A percentile compares a stretch with the other conserved stretches of the same genome.
phyloP scores from a whole-genome alignment of 2,113 vertebrate genomes.

The Sterna hirundo region DNA sequence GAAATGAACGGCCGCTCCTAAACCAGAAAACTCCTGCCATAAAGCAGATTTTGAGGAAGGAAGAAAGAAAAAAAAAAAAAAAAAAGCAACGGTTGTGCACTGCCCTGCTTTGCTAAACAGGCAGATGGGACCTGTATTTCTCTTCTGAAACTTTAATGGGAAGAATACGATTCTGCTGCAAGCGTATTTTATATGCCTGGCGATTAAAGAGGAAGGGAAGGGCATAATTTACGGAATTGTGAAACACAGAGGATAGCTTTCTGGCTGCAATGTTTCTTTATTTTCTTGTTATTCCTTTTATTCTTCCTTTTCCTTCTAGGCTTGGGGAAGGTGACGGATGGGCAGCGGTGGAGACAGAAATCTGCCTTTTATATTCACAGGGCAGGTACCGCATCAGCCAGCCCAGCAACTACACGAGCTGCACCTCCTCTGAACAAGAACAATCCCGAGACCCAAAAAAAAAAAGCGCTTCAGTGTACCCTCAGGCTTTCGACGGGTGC shows the following conservation, averaged over 20 bases:
- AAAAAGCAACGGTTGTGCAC: background rate
- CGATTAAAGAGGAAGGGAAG: slow-evolving; percentile 47
- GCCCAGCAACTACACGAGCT: background rate
- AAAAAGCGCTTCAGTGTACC: background rate
- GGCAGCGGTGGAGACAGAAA: background rate
- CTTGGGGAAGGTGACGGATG: slow-evolving; percentile 36
- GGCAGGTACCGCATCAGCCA: background rate
- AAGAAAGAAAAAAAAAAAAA: background rate
- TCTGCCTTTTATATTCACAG: background rate
- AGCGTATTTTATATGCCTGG: slow-evolving; percentile 34
- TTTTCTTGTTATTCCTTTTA: slow-evolving; percentile 45
- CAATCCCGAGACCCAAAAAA: background rate
- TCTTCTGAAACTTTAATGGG: slow-evolving; percentile 56
- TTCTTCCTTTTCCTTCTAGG: slow-evolving; percentile 19
- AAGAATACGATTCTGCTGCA: slow-evolving; percentile 25
- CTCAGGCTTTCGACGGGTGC: background rate
- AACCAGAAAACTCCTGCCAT: background rate
- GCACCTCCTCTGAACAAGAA: background rate
- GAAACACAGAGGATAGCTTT: slow-evolving; percentile 35
- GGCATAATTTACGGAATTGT: slow-evolving; percentile 45
- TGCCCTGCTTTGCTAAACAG: slow-evolving; percentile 51
- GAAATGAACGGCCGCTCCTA: slow-evolving; percentile 7
- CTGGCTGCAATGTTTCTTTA: slow-evolving; percentile 32
- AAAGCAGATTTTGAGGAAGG: background rate
- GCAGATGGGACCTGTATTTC: slow-evolving; percentile 45